These are phyloP conservation scores for Bradypodion ventrale DNA, from an alignment of 2,797 vertebrate genomes.

Conservation along the genomic window DNA sequence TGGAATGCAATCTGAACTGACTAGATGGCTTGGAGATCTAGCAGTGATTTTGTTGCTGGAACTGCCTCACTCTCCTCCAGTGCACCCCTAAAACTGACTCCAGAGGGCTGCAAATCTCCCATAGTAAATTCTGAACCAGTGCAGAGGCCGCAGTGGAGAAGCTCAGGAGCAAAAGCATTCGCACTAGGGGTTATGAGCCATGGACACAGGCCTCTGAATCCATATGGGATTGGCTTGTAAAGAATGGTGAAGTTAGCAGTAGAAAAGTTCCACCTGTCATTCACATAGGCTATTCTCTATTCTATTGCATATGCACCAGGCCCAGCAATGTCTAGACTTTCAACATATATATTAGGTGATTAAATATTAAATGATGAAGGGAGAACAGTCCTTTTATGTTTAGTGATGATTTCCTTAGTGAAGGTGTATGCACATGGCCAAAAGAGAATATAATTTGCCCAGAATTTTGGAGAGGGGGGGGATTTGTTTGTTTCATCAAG, in stretches of 20 bases:
- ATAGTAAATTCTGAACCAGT: background rate
- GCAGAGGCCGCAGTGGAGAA: background rate
- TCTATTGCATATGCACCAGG: background rate
- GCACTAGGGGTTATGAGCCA: background rate
- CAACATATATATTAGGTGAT: background rate
- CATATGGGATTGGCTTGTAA: background rate
- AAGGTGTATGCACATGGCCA: too few relatives aligned
- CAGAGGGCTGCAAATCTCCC: background rate
- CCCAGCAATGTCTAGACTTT: background rate
- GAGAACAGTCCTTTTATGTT: background rate
- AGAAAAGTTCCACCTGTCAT: background rate
- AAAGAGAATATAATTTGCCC: accelerated
- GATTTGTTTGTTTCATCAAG: background rate
- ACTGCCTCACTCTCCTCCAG: background rate
- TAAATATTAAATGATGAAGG: background rate
- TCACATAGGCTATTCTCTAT: background rate
- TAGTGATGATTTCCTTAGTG: background rate
- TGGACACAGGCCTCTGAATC: background rate
- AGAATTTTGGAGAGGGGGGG: background rate
- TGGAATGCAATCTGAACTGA: background rate
- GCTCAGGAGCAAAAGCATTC: background rate
- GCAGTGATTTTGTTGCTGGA: background rate
- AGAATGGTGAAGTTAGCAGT: background rate
- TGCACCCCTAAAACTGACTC: background rate
- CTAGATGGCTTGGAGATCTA: too few relatives aligned